Evolutionary conservation across 2,113 vertebrate species (phyloP).

Genomic region (Athene noctua): DNA sequence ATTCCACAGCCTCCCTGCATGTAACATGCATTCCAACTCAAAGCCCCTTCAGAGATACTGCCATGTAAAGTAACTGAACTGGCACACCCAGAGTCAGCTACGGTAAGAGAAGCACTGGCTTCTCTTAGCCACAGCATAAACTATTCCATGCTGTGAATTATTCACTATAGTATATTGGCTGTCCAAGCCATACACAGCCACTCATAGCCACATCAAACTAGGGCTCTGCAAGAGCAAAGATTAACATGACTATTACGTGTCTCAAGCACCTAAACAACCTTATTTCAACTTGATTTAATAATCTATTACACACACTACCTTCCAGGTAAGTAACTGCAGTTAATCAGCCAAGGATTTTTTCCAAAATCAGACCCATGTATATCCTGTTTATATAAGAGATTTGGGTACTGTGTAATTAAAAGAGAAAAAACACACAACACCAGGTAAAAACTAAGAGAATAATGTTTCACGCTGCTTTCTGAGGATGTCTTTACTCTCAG

Average conservation of each 20-base stretch:
- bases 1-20: neutral
- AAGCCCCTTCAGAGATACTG: neutral
- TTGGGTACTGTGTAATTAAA: neutral
- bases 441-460: neutral
- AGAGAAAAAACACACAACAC: neutral
- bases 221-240: neutral
- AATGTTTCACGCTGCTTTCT: neutral
- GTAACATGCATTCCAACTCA: neutral
- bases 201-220: neutral
- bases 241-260: neutral
- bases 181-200: no score
- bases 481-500: neutral
- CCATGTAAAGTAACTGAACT: neutral
- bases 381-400: neutral
- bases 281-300: neutral
- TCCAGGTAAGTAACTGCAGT: neutral
- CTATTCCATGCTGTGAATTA: neutral
- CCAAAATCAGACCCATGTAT: neutral
- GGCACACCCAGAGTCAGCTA: neutral
- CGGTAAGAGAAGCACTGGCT: neutral
- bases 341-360: neutral
- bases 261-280: neutral
- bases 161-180: no score
- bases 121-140: neutral
- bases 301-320: neutral